Conservation (phyloP, 2,797 vertebrate species). For the Enteromius afrohamiltoni region DNA sequence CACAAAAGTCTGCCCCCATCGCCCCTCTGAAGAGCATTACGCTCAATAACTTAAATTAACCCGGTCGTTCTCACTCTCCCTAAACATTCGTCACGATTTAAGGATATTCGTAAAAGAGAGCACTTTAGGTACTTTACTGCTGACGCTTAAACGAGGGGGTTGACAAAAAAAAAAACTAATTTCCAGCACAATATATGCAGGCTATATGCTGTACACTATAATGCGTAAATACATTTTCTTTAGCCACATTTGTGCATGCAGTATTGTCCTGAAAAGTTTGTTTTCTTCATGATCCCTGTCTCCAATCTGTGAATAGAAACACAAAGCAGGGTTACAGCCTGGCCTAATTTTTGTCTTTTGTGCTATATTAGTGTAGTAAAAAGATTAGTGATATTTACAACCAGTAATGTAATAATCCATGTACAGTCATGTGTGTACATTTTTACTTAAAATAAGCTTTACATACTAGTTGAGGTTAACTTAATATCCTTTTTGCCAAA, state of each 20-base stretch:
- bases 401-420: not conserved
- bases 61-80: constrained; percentile 22
- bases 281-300: not conserved
- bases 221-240: not conserved
- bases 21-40: constrained; percentile 3
- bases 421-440: not conserved
- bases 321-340: not conserved
- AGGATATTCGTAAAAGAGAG: not conserved
- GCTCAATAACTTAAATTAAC: constrained; percentile 24
- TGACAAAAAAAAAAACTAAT: not conserved
- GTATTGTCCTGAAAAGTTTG: not conserved
- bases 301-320: not conserved
- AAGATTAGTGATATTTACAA: not conserved
- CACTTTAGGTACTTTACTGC: not conserved
- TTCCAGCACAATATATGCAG: not conserved
- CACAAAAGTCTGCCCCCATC: constrained; percentile 9
- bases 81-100: constrained; percentile 34
- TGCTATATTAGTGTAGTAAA: not conserved
- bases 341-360: not conserved
- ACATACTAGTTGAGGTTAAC: too few species aligned
- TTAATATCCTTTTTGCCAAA: not conserved
- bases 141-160: not conserved
- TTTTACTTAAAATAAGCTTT: not conserved
- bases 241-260: not conserved
- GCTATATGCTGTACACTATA: not conserved